Evolutionary conservation across 2,888 invertebrate genomes (phyloP).

Genomic region (Cyrtodaria siliqua): DNA sequence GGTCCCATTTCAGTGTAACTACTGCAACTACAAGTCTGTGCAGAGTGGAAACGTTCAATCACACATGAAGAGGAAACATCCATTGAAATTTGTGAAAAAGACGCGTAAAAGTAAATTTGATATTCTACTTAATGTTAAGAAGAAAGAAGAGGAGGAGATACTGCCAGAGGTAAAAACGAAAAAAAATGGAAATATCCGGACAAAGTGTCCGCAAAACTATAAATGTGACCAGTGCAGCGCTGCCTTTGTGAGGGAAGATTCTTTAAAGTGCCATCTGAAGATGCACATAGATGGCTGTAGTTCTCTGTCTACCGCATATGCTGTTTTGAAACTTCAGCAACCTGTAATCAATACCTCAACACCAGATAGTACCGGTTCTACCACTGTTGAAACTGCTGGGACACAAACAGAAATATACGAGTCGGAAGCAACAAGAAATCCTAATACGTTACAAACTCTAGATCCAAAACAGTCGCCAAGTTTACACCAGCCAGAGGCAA

Average conservation of each 20-base stretch:
- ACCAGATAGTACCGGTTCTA: not conserved
- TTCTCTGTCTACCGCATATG: slow-evolving; percentile 71
- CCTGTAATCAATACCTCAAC: slow-evolving; percentile 57
- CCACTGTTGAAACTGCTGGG: not conserved
- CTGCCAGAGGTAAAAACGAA: slow-evolving; percentile 33
- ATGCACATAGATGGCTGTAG: slow-evolving; percentile 81
- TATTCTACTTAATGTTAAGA: not conserved
- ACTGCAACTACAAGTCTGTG: slow-evolving; percentile 79
- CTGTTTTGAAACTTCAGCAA: slow-evolving; percentile 75
- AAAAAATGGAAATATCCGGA: slow-evolving; percentile 37
- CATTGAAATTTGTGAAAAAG: slow-evolving; percentile 57
- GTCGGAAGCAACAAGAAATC: no score
- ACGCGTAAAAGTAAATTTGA: not conserved
- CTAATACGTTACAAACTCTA: no score
- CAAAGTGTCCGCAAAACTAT: slow-evolving; percentile 78
- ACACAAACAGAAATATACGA: no score
- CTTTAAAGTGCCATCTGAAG: slow-evolving; percentile 85
- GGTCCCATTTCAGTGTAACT: slow-evolving; percentile 77
- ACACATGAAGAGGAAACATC: slow-evolving; percentile 82
- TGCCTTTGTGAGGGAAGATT: slow-evolving; percentile 86
- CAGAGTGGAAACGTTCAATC: slow-evolving; percentile 79
- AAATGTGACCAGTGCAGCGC: slow-evolving; percentile 84
- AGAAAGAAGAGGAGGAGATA: not conserved
- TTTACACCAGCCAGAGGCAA: not conserved
- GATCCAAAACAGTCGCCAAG: not conserved